These are phyloP conservation scores for Sicus ferrugineus DNA, from an alignment of 2,888 invertebrate species.

Conservation along the genomic window DNA sequence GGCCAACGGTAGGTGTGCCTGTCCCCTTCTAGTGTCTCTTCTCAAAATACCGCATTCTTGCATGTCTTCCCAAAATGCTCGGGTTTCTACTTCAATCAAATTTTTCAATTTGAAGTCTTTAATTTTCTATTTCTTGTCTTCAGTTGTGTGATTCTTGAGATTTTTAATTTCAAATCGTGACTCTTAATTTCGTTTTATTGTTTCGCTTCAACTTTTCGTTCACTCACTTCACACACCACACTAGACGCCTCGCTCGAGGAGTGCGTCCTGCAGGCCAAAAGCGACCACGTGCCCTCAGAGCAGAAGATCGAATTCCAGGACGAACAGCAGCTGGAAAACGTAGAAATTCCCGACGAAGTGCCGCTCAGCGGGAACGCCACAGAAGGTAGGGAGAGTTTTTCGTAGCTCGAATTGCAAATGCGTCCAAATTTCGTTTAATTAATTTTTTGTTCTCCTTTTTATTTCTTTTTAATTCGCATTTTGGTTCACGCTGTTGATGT, in stretches of 20 bases:
- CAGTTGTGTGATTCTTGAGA: conserved; percentile 28
- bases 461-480: conserved; percentile 37
- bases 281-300: conserved; percentile 64
- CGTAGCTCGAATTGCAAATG: neutral
- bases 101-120: neutral
- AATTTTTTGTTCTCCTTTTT: conserved; percentile 40
- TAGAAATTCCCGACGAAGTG: conserved; percentile 48
- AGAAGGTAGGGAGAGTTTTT: conserved; percentile 66
- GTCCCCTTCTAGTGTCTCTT: too few species aligned
- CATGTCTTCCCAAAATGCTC: neutral
- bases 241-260: conserved; percentile 72
- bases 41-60: neutral
- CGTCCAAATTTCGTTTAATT: conserved; percentile 36
- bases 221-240: conserved; percentile 34
- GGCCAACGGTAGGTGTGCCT: conserved; percentile 79
- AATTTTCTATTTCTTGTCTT: neutral
- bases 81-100: neutral
- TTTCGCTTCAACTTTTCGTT: conserved; percentile 41
- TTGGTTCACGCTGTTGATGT: conserved; percentile 32
- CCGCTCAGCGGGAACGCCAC: conserved; percentile 60
- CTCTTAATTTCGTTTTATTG: conserved; percentile 42
- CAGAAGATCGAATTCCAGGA: conserved; percentile 61
- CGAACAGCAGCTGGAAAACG: conserved; percentile 55
- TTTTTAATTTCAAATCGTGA: conserved; percentile 42
- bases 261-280: conserved; percentile 69